Evolutionary conservation across 2,113 vertebrate species (phyloP).

Genomic region (Carettochelys insculpta): DNA sequence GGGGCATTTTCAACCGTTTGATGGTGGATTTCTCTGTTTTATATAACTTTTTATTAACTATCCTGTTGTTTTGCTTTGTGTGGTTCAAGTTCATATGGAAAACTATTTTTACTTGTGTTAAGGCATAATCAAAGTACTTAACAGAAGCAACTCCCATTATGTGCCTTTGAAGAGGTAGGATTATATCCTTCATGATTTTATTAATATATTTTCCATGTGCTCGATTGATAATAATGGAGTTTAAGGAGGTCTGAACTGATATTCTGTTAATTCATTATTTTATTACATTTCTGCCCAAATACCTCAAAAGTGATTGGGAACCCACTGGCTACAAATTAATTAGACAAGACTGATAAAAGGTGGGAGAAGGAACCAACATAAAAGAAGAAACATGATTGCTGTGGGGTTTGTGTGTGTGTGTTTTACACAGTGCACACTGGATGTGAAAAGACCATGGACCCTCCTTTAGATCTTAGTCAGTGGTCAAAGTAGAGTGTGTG

Average conservation of each 20-base stretch:
- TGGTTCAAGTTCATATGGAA: too few relatives aligned
- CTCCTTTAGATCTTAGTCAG: not conserved
- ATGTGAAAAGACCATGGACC: not conserved
- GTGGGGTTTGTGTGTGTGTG: too few relatives aligned
- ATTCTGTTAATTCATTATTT: not conserved
- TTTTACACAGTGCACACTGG: not conserved
- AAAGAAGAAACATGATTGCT: not conserved
- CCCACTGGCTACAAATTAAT: not conserved
- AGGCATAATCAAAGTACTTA: not conserved
- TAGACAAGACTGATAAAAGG: not conserved
- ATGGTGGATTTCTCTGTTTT: too few relatives aligned
- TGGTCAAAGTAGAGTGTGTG: too few relatives aligned
- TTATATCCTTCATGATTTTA: not conserved
- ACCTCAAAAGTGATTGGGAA: too few relatives aligned
- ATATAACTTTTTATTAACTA: too few relatives aligned
- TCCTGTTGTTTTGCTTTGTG: too few relatives aligned
- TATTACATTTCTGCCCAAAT: too few relatives aligned
- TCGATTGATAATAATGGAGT: not conserved
- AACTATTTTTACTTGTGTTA: not conserved
- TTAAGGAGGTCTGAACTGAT: not conserved
- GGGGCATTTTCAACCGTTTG: too few relatives aligned
- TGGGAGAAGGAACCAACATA: not conserved
- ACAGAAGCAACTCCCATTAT: not conserved
- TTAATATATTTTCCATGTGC: not conserved
- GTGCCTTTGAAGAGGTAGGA: not conserved